Base-by-base conservation (phyloP, 2,797 vertebrate genomes). In the Bufotes viridis region DNA sequence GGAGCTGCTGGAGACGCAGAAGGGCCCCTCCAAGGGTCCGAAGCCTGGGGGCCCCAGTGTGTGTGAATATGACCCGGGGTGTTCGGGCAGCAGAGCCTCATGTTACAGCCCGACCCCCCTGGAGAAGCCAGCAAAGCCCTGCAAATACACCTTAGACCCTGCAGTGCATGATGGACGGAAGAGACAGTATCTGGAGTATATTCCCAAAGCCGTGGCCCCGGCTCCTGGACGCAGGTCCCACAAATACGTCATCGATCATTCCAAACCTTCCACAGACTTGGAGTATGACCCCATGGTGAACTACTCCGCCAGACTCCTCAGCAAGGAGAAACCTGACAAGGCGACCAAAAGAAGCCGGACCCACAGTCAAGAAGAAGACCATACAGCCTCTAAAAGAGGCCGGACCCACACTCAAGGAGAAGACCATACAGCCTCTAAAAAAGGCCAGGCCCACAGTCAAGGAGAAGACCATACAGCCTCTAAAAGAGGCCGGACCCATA, bases 251-350 rank as follows among this genome's bases (percentile, higher is more conserved):
- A 90, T 99, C 9, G 98, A 99, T 90, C 96, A 96, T 90, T 97
- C 95, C 0, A 97, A 92, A 90, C 98, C 98, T 0, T 94, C 96
- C 18, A 99, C 98, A 0, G 98, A 99, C 90, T 93, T 99, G 94
- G 98, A 99, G 84, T 99, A 99, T 0, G 98, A 99, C 87, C 98
- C 98, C 0, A 95, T 99, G n/a, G 97, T 97, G 12, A 99, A 99
- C 93, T 99, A 96, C 89, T 96, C 97, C 0, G 96, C 98, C 57
- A 95, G 97, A 82, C 97, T 96, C 0, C 88, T 96, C 58, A 91
- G 87, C 83, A 96, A 96, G 90, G 95, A 89, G 78, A 94, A 93
- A 88, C 94, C 94, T 0, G 88, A 93, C 13, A 91, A 90, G 61
- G 91, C 90, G 0, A 85, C 93, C 53, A 96, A 95, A 85, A 92